Percentiles rank a stretch among this genome's conserved stretches.
Evolutionary conservation across 2,888 invertebrate species (phyloP).

Genomic region (Unio delphinus): DNA sequence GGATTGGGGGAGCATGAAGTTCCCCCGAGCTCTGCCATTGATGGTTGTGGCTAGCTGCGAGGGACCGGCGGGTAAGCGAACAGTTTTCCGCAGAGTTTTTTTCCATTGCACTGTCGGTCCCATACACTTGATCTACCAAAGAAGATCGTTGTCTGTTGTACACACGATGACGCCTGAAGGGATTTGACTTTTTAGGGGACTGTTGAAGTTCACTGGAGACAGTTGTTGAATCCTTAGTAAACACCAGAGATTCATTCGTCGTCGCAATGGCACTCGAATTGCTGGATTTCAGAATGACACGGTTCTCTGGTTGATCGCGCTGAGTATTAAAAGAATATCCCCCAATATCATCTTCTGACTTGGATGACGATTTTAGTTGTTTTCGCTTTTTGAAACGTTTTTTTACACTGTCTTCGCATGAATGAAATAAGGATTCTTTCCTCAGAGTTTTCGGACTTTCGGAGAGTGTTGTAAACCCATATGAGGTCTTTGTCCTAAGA

Average conservation of each 20-base stretch:
- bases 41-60: conserved; percentile 15
- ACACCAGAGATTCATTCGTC: not conserved
- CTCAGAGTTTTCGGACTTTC: conserved; percentile 58
- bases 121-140: conserved; percentile 18
- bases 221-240: conserved; percentile 14
- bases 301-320: conserved; percentile 7
- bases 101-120: conserved; percentile 10
- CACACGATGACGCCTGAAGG: conserved; percentile 37
- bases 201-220: conserved; percentile 20
- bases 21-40: conserved; percentile 28
- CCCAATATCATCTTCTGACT: conserved; percentile 10
- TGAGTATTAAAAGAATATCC: not conserved
- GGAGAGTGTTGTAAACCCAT: conserved; percentile 56
- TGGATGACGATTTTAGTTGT: conserved; percentile 16
- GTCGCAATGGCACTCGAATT: conserved; percentile 42
- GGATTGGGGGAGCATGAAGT: conserved; percentile 18
- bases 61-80: conserved; percentile 12
- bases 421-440: conserved; percentile 60
- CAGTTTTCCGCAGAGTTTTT: conserved; percentile 14
- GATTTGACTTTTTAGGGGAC: conserved; percentile 21
- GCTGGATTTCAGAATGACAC: conserved; percentile 12
- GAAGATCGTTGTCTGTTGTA: conserved; percentile 59
- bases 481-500: conserved; percentile 50
- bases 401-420: conserved; percentile 20
- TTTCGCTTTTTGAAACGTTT: conserved; percentile 10